phyloP scores from a whole-genome alignment of 2,888 invertebrate species.

The Phorcus lineatus region DNA sequence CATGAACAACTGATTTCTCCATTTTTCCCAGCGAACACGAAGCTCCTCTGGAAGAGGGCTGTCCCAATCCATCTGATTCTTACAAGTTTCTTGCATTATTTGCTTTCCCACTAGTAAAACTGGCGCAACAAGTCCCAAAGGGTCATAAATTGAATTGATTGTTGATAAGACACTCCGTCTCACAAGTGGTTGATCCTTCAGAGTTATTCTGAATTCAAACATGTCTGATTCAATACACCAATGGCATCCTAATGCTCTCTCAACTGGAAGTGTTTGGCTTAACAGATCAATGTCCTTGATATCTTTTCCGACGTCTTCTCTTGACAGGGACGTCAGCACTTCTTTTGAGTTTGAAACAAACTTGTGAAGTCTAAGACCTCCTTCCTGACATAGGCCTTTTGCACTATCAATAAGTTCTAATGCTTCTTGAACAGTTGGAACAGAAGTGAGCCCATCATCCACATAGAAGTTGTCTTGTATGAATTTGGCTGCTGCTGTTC shows the following conservation, averaged over 20 bases:
- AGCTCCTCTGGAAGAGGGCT: constrained; percentile 42
- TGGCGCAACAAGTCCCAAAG: constrained; percentile 50
- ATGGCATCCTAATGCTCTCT: constrained; percentile 44
- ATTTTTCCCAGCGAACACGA: constrained; percentile 38
- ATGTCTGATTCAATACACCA: constrained; percentile 48
- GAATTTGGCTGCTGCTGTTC: constrained; percentile 14
- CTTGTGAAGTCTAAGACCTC: constrained; percentile 46
- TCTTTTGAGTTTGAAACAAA: constrained; percentile 45
- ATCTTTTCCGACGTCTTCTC: constrained; percentile 37
- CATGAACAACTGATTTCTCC: constrained; percentile 33
- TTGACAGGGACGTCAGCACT: constrained; percentile 40
- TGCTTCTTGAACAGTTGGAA: constrained; percentile 34
- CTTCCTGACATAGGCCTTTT: constrained; percentile 36
- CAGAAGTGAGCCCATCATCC: constrained; percentile 45
- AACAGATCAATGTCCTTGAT: constrained; percentile 21
- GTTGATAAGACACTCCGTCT: constrained; percentile 46
- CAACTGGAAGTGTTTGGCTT: constrained; percentile 34
- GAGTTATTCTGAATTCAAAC: constrained; percentile 41
- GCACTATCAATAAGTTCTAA: constrained; percentile 33
- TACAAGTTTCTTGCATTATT: constrained; percentile 48
- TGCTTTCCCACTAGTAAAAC: constrained; percentile 43
- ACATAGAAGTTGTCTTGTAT: constrained; percentile 43
- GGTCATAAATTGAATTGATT: constrained; percentile 47
- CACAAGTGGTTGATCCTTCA: constrained; percentile 40
- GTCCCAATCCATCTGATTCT: constrained; percentile 44